Evolutionary conservation across 2,888 invertebrate genomes (phyloP).

Genomic region (Keiferia lycopersicella): DNA sequence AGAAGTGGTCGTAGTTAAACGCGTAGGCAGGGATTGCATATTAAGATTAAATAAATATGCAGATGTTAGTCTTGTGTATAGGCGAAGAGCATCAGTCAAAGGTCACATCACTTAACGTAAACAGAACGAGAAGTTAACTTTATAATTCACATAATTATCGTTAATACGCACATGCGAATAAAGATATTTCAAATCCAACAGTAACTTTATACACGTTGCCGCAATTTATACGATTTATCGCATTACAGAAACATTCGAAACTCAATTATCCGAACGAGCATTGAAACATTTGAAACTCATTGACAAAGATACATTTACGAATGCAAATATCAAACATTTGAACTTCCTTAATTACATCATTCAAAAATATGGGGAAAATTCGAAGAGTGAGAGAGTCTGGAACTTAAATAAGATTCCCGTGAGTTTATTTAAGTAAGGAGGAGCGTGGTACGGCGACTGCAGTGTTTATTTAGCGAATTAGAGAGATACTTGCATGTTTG

Average conservation of each 20-base stretch:
- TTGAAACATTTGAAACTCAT: slow-evolving; percentile 18
- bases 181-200: slow-evolving; percentile 1
- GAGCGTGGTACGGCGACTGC: slow-evolving; percentile 44
- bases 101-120: background rate
- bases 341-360: slow-evolving; percentile 29
- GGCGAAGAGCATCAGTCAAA: background rate
- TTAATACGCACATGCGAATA: background rate
- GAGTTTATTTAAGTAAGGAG: slow-evolving; percentile 65
- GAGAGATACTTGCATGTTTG: slow-evolving; percentile 57
- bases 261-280: slow-evolving; percentile 19
- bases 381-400: slow-evolving; percentile 37
- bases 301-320: slow-evolving; percentile 12
- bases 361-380: slow-evolving; percentile 27
- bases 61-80: background rate
- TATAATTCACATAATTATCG: slow-evolving; percentile 8
- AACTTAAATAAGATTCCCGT: slow-evolving; percentile 69
- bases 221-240: slow-evolving; percentile 18
- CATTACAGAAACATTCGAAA: slow-evolving; percentile 12
- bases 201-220: slow-evolving; percentile 13
- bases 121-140: slow-evolving; percentile 8
- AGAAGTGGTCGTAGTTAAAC: background rate
- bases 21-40: background rate
- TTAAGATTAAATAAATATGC: background rate
- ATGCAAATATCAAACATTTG: slow-evolving; percentile 22
- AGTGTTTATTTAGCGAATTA: slow-evolving; percentile 55